Base-by-base conservation (phyloP, 2,888 invertebrate genomes). In the Leptinotarsa tumamoca region DNA sequence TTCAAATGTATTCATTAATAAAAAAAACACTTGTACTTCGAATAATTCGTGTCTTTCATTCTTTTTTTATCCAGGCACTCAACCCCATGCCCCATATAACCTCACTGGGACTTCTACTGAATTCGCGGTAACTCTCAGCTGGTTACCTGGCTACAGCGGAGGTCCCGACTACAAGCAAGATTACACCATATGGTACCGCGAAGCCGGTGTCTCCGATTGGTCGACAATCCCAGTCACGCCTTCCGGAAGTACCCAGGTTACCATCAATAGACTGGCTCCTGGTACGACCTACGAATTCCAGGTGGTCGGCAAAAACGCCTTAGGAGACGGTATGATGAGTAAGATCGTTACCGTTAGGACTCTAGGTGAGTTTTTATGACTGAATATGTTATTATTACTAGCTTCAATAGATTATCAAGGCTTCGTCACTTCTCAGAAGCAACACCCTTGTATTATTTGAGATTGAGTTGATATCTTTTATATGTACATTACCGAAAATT, bases 51-150 rank as follows among this genome's bases (percentile, higher is more conserved):
- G 7, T 10, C 10, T 52, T 5, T 52, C 52, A 0, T 52, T 52
- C 52, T 7, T 1, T 33, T 67, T 67, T 27, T 7, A 27, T 68
- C 5, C 23, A 76, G 76, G 77, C 49, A 98, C 98, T 18, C 97
- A 98, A 86, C 98, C 98, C 18, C 98, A 98, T 90, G 98, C 98
- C 63, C 98, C 98, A 0, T 96, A 96, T 91, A 98, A 98, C 89
- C 93, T 98, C 77, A 95, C 96, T 43, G 97, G 96, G 56, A 80
- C 94, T 67, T 95, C 97, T 63, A 95, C 95, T 0, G 95, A 96
- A 89, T 97, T 97, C 88, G 93, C 96, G 78, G 97, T 98, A 77
- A 95, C 95, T 71, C 90, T 98, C 74, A 93, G 93, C 80, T 98
- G 98, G 98, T 91, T 96, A 88, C 98, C 98, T 15, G 98, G 97